Evolutionary conservation across 1,140 invertebrate genomes (phyloP).

Genomic region (Heliconius congener): DNA sequence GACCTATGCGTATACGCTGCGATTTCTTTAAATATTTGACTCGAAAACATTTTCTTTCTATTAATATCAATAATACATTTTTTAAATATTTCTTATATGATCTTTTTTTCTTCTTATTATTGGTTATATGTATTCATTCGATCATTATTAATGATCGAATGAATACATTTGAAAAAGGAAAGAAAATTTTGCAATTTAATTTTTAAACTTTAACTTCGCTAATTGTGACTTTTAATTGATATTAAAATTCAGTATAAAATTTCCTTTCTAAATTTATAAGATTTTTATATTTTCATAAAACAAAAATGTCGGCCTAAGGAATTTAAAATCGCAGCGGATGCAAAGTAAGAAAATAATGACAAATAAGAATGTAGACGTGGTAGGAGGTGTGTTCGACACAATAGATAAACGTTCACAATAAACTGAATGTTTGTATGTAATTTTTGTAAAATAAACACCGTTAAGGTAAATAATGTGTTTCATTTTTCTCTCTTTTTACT

Average conservation of each 20-base stretch:
- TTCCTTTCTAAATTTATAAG: neutral
- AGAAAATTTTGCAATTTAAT: too few relatives aligned
- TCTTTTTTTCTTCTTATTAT: too few relatives aligned
- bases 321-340: constrained; percentile 32
- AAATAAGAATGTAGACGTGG: constrained; percentile 55
- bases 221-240: too few relatives aligned
- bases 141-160: too few relatives aligned
- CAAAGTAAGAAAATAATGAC: constrained; percentile 31
- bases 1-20: constrained; percentile 13
- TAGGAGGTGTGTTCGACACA: constrained; percentile 42
- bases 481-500: constrained; percentile 16
- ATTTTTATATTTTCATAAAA: too few relatives aligned
- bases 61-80: neutral
- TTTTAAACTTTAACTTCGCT: too few relatives aligned
- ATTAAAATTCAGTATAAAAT: neutral
- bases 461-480: constrained; percentile 48
- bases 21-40: neutral
- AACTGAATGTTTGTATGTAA: constrained; percentile 78
- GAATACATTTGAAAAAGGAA: too few relatives aligned
- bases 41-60: neutral
- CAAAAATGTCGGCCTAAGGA: neutral
- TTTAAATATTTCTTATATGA: too few relatives aligned
- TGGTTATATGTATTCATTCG: too few relatives aligned
- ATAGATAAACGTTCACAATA: constrained; percentile 55
- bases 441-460: constrained; percentile 73